Evolutionary conservation across 2,888 invertebrate genomes (phyloP).

Genomic region (Girardia tigrina): DNA sequence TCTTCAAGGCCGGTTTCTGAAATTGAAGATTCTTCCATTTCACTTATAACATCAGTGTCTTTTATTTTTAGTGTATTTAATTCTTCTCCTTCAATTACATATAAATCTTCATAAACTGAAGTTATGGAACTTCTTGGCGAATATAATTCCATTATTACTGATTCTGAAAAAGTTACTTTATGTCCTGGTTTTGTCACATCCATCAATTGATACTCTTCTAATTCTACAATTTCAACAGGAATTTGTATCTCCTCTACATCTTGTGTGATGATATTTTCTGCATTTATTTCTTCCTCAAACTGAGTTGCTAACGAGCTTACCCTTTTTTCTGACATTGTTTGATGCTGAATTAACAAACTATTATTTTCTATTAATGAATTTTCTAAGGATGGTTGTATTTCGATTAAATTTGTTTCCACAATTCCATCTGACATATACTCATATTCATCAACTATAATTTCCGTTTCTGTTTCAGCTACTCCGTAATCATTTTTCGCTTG

Average conservation of each 20-base stretch:
- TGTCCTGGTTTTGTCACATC: neutral
- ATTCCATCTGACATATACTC: conserved; percentile 78
- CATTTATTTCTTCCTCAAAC: neutral
- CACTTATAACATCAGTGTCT: neutral
- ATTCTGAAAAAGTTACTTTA: conserved; percentile 33
- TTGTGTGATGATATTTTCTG: conserved; percentile 12
- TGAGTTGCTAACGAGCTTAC: neutral
- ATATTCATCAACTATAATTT: conserved; percentile 58
- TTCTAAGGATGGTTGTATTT: neutral
- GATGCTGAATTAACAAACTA: neutral
- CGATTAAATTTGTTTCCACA: conserved; percentile 52
- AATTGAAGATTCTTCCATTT: conserved; percentile 13
- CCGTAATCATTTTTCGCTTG: conserved; percentile 38
- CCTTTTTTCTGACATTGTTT: too few relatives aligned
- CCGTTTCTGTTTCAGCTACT: conserved; percentile 31
- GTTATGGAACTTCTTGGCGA: conserved; percentile 21
- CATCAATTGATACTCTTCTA: conserved; percentile 23
- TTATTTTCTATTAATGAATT: neutral
- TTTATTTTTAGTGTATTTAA: neutral
- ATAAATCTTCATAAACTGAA: neutral
- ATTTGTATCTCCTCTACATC: neutral
- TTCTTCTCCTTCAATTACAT: conserved; percentile 4
- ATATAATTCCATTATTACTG: conserved; percentile 29
- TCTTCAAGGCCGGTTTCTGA: neutral
- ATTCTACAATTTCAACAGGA: neutral